Conservation (phyloP, 2,113 vertebrate genomes). For the Glaucomys volans region DNA sequence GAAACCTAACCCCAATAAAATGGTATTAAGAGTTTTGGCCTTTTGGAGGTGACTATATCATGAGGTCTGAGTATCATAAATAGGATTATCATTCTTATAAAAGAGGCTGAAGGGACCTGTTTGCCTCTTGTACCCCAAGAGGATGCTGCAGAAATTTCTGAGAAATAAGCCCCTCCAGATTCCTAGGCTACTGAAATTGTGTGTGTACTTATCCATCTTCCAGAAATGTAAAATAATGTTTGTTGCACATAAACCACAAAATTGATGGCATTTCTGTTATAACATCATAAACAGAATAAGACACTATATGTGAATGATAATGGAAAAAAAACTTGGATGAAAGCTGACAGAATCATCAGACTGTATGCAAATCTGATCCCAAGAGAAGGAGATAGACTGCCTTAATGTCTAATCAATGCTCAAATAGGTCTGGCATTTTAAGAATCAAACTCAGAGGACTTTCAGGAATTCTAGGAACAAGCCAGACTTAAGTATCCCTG, state of each 20-base stretch:
- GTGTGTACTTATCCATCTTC: not conserved
- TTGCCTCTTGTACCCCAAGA: too few relatives aligned
- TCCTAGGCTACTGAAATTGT: accelerated
- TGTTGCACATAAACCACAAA: not conserved
- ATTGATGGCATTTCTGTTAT: not conserved
- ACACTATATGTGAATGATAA: not conserved
- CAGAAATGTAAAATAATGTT: not conserved
- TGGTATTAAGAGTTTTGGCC: not conserved
- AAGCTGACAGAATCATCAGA: not conserved
- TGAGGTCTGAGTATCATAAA: not conserved
- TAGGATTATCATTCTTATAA: not conserved
- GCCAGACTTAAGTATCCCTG: not conserved
- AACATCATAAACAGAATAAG: not conserved
- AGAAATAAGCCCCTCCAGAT: not conserved
- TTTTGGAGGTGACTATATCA: not conserved
- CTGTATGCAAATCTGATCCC: not conserved
- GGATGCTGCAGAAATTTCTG: not conserved
- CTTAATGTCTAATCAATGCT: not conserved
- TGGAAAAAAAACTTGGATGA: not conserved
- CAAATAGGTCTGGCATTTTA: accelerated
- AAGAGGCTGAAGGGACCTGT: not conserved
- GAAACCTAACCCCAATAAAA: not conserved
- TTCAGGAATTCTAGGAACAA: not conserved
- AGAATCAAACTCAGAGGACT: not conserved
- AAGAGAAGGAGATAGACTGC: not conserved